Percentiles rank a stretch among this genome's conserved stretches.
phyloP scores from a whole-genome alignment of 2,797 vertebrate genomes.

The Cyclura pinguis region DNA sequence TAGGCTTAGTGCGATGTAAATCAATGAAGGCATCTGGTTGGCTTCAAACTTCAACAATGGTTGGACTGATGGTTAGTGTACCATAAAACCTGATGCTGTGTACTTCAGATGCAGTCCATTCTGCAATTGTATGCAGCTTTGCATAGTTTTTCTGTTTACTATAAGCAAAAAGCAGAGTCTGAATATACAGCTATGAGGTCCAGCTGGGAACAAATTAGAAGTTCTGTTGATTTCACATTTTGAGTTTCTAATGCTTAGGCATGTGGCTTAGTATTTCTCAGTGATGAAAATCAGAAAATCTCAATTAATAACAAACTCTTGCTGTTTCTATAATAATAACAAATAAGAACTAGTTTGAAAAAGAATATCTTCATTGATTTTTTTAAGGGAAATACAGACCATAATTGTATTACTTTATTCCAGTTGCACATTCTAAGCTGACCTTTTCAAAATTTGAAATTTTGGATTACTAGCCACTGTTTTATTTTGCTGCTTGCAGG shows the following conservation, averaged over 20 bases:
- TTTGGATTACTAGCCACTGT: slow-evolving; percentile 50
- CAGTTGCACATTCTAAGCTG: slow-evolving; percentile 45
- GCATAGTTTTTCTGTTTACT: too few relatives aligned
- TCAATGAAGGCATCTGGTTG: too few relatives aligned
- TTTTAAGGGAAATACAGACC: slow-evolving; percentile 15
- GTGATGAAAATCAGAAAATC: neutral
- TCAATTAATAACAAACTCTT: neutral
- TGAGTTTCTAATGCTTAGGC: neutral
- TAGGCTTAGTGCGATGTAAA: neutral
- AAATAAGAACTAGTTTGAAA: neutral
- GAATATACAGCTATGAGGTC: neutral
- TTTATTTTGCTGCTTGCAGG: slow-evolving; percentile 52
- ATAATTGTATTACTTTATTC: slow-evolving; percentile 41
- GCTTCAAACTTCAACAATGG: too few relatives aligned
- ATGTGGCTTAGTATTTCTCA: neutral
- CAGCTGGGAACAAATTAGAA: neutral
- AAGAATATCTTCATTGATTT: neutral
- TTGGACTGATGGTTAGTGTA: too few relatives aligned
- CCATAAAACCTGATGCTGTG: too few relatives aligned
- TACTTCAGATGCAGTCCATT: too few relatives aligned
- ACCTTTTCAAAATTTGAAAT: slow-evolving; percentile 67
- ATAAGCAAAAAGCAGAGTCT: too few relatives aligned
- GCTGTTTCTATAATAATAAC: neutral
- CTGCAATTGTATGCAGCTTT: too few relatives aligned
- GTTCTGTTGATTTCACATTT: neutral